phyloP scores from a whole-genome alignment of 2,113 vertebrate genomes.

The Dipodomys ordii region DNA sequence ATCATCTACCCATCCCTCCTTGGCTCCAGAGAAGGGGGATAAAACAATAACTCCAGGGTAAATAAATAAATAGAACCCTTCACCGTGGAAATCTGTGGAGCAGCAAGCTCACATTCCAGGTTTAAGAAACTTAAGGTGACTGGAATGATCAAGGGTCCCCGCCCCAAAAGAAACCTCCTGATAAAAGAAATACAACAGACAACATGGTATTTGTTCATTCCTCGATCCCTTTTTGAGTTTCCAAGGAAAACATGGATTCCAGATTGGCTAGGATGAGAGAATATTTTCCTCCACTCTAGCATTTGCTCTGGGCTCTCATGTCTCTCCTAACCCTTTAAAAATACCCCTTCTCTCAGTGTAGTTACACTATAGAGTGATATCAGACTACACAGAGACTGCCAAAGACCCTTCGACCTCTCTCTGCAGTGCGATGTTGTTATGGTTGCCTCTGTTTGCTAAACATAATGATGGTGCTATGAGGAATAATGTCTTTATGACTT shows the following conservation, averaged over 20 bases:
- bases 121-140: not conserved
- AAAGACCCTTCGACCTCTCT: not conserved
- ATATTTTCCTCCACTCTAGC: too few species aligned
- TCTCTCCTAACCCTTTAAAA: not conserved
- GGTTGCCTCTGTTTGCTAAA: conserved; percentile 84
- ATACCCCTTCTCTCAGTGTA: not conserved
- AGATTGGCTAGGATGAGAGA: not conserved
- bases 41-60: conserved; percentile 61
- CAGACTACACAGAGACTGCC: not conserved
- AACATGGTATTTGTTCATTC: not conserved
- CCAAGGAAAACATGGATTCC: not conserved
- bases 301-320: not conserved
- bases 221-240: not conserved
- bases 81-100: conserved; percentile 61
- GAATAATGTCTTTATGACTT: conserved; percentile 70
- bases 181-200: not conserved
- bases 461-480: conserved; percentile 29
- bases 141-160: not conserved
- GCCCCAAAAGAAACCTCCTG: not conserved
- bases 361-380: not conserved
- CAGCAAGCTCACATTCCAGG: conserved; percentile 29
- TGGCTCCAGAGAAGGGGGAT: conserved; percentile 50
- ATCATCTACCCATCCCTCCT: conserved; percentile 82
- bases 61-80: conserved; percentile 75
- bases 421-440: conserved; percentile 79